phyloP scores from a whole-genome alignment of 2,113 vertebrate species.

The Pachypanchax playfairii region DNA sequence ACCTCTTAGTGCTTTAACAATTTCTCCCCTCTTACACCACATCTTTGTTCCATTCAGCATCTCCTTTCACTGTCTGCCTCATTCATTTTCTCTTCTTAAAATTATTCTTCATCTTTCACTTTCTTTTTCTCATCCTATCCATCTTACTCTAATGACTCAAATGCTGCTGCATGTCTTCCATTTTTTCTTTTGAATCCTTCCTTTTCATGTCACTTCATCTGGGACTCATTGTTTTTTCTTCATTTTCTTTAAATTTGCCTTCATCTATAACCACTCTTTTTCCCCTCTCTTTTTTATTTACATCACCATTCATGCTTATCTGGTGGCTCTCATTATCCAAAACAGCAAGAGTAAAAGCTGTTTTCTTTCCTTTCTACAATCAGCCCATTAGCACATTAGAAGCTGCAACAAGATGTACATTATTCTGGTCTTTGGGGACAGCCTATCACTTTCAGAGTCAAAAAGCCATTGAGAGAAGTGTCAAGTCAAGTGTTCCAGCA shows the following conservation, averaged over 20 bases:
- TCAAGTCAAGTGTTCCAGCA: constrained; percentile 35
- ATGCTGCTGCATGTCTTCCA: constrained; percentile 14
- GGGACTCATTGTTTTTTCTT: constrained; percentile 3
- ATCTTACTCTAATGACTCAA: constrained; percentile 18
- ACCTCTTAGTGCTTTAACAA: constrained; percentile 67
- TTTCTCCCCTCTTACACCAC: constrained; percentile 34
- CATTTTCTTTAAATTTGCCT: background rate
- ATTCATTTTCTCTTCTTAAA: constrained; percentile 44
- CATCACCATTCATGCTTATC: constrained; percentile 2
- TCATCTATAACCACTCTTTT: background rate
- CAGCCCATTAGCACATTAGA: constrained; percentile 69
- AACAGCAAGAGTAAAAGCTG: constrained; percentile 33
- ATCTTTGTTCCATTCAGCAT: constrained; percentile 48
- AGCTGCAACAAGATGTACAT: constrained; percentile 61
- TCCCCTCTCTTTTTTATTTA: background rate
- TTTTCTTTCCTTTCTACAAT: constrained; percentile 42
- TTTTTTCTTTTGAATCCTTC: constrained; percentile 19
- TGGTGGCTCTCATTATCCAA: constrained; percentile 16
- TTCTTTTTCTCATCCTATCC: constrained; percentile 20
- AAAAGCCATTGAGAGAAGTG: constrained; percentile 49
- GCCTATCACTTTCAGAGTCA: constrained; percentile 64
- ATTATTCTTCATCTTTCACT: constrained; percentile 37
- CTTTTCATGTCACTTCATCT: constrained; percentile 27
- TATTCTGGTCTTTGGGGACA: constrained; percentile 57
- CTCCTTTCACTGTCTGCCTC: constrained; percentile 24